Evolutionary conservation across 1,140 invertebrate genomes (phyloP), one percentile per base, ranked within the genome.

Genomic region (Trissolcus basalis): DNA sequence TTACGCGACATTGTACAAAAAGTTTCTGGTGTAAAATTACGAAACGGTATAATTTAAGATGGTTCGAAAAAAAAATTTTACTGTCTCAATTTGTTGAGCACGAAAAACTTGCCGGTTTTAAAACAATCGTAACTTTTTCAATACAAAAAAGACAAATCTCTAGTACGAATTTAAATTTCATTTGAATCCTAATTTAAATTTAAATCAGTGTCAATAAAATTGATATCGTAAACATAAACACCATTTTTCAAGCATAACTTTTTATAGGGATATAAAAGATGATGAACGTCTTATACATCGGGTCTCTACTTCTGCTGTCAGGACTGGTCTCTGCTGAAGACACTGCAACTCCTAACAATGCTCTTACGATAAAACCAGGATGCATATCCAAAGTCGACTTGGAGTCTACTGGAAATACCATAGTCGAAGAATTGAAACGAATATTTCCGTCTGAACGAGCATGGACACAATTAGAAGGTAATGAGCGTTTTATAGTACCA

Each of bases 371-470:
- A 39, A 36, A 55, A 14, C 49, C 44, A 11, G 12, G 48, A 8
- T 56, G 54, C 0, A 55, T 60, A n/a, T 15, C 69, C 3, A 76
- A 55, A 11, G n/a, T 10, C 0, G 48, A 55, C 6, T 53, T 74
- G 45, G 64, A 78, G 15, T 80, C 80, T 72, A 63, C 83, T 32
- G 41, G 74, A n/a, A 74, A 82, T 33, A 69, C 69, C 15, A 12
- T 75, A 0, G 19, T 69, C 5, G 64, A 69, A 4, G 53, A 75
- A 43, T n/a, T 59, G 0, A 53, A 27, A 13, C 39, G 45, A 8
- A 36, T 61, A 10, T 67, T 82, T 15, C 76, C 82, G 9, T 12
- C 73, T 75, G 53, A 51, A 77, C 11, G 19, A 27, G 1, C 41
- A 13, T 19, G 58, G 6, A 49, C 9, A 12, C n/a, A 27, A 32